These are phyloP conservation scores for Drosophila burlai DNA, from an alignment of 1,140 invertebrate genomes.

Conservation along the genomic window DNA sequence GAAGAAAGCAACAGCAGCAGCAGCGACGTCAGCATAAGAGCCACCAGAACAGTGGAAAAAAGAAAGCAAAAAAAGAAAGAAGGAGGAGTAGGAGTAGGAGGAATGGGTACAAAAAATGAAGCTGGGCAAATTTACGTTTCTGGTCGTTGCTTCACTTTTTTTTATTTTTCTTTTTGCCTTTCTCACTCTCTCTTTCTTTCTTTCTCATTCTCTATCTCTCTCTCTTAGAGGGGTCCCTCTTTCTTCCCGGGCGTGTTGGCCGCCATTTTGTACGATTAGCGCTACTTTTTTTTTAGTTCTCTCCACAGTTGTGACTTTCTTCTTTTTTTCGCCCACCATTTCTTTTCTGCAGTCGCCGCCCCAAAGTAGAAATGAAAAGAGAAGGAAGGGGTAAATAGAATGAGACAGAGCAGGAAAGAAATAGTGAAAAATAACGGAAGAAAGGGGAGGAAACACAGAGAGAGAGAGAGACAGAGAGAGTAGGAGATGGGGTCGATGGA, in stretches of 20 bases:
- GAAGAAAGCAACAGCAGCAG: conserved; percentile 24
- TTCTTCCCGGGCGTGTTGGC: conserved; percentile 41
- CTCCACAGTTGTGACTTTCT: conserved; percentile 10
- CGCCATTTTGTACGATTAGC: conserved; percentile 80
- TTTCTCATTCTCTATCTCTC: conserved; percentile 12
- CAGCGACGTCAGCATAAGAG: conserved; percentile 41
- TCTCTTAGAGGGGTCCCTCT: not conserved
- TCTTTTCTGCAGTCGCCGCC: conserved; percentile 35
- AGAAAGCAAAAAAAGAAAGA: conserved; percentile 24
- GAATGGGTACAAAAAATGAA: conserved; percentile 33
- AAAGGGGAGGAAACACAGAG: not conserved
- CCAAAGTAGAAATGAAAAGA: conserved; percentile 14
- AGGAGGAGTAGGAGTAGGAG: not conserved
- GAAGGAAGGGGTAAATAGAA: conserved; percentile 7
- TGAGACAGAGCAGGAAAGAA: not conserved
- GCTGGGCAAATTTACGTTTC: conserved; percentile 60
- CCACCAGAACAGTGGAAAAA: conserved; percentile 31
- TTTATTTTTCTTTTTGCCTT: not conserved
- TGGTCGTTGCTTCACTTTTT: conserved; percentile 30
- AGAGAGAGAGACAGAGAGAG: not conserved
- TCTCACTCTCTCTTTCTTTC: conserved; percentile 7
- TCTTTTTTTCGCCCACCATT: conserved; percentile 24
- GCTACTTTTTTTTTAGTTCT: conserved; percentile 39
- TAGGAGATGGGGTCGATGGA: conserved; percentile 7
- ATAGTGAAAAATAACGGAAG: not conserved